Conservation (phyloP, 2,888 invertebrate genomes). For the Coelopa pilipes region DNA sequence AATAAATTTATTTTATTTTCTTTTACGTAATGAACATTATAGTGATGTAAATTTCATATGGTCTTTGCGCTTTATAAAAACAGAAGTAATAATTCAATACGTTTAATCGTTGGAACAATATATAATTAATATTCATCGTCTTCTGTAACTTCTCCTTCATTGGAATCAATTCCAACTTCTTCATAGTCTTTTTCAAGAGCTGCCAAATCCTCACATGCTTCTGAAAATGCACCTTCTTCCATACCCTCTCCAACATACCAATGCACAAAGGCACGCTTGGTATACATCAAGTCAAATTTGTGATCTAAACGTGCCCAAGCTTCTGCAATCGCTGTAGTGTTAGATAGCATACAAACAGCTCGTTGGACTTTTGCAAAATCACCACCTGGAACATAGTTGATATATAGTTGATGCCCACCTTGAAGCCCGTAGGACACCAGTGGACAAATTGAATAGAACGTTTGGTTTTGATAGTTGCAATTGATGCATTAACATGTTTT, state of each 20-base stretch:
- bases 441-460: constrained; percentile 89
- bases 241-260: constrained; percentile 93
- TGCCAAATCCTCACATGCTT: constrained; percentile 87
- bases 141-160: constrained; percentile 76
- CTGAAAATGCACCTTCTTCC: constrained; percentile 88
- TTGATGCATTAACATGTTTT: constrained; percentile 92
- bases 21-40: too few species aligned
- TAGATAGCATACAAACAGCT: constrained; percentile 96
- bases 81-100: too few species aligned
- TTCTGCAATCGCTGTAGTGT: constrained; percentile 96
- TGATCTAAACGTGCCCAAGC: constrained; percentile 95
- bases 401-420: constrained; percentile 88
- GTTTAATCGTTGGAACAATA: too few species aligned
- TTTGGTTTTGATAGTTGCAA: constrained; percentile 95
- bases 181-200: constrained; percentile 84
- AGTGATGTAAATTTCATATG: too few species aligned
- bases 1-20: too few species aligned
- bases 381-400: constrained; percentile 90
- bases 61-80: too few species aligned
- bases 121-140: constrained; percentile 74
- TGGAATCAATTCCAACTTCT: constrained; percentile 81
- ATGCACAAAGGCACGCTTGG: constrained; percentile 95
- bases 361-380: constrained; percentile 93
- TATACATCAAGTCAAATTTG: constrained; percentile 97
- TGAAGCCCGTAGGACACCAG: constrained; percentile 87